Base-by-base conservation (phyloP, 2,113 vertebrate species). In the Salvelinus sp. region DNA sequence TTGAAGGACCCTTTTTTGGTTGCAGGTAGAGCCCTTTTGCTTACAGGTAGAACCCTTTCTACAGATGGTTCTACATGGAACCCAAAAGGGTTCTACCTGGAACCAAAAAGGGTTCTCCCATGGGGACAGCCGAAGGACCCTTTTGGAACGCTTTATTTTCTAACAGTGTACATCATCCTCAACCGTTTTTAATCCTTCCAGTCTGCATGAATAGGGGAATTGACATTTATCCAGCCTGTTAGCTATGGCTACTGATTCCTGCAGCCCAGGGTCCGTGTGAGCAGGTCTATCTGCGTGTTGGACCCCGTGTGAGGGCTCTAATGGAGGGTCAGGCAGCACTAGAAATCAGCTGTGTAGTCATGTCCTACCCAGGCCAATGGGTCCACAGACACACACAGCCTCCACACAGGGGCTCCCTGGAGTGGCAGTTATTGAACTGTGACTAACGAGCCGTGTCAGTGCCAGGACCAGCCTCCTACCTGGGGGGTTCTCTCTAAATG, bases 381-480 rank as follows among this genome's bases (percentile, higher is more conserved):
- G 69, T 72, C 48, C 74, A 57, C 75, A 57, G 72, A 73, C 63
- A 74, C 58, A 62, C 50, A 76, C 73, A 76, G 77, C 78, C 82
- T 65, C 48, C 63, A 76, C 58, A 57, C 58, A 74, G 71, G 75
- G 74, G 77, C 82, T 89, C 86, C 86, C 88, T 2, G 64, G 90
- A 91, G 89, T 91, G 88, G 88, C 90, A 93, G 88, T 88, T 92
- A 92, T 92, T 91, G 92, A 93, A 92, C 92, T 89, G 92, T 92
- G 88, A 92, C 92, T 92, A 93, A 92, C 83, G 86, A 91, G 91
- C 88, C 80, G 80, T 92, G 91, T 93, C 88, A 92, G 90, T 4
- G 16, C 66, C 28, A 88, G 50, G 50, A 79, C 87, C 38, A 85
- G 84, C 86, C 88, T 88, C 85, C 84, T 83, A 87, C 89, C 89